Evolutionary conservation across 2,113 vertebrate species (phyloP).

Genomic region (Corythoichthys haematopterus): DNA sequence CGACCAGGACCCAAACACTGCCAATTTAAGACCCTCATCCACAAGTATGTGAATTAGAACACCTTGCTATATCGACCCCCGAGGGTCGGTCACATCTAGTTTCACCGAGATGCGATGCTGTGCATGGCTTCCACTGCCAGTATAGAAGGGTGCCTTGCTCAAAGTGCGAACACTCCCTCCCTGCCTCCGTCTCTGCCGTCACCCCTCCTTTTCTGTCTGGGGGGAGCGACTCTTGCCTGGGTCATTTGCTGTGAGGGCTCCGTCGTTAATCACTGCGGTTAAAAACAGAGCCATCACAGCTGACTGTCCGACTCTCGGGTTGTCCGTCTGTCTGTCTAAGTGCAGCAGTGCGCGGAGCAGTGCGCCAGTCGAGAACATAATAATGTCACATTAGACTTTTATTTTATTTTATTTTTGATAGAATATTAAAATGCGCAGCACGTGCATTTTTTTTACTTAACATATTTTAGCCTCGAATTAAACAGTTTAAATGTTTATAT

Average conservation of each 20-base stretch:
- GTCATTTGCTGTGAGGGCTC: constrained; percentile 60
- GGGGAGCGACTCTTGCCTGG: constrained; percentile 45
- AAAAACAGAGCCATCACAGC: constrained; percentile 71
- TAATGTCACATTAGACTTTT: constrained; percentile 20
- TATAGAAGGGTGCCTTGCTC: constrained; percentile 45
- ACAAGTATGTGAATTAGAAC: constrained; percentile 79
- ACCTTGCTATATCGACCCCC: constrained; percentile 3
- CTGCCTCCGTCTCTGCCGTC: constrained; percentile 9
- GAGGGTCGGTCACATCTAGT: constrained; percentile 2
- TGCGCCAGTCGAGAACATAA: constrained; percentile 25
- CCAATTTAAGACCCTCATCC: constrained; percentile 88
- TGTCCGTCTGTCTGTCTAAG: constrained; percentile 41
- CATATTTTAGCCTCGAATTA: too few relatives aligned
- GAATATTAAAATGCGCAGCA: too few relatives aligned
- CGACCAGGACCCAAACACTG: constrained; percentile 83
- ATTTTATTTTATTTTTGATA: not conserved
- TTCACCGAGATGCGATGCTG: constrained; percentile 6
- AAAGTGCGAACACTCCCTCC: constrained; percentile 11
- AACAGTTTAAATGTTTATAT: too few relatives aligned
- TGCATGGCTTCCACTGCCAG: not conserved
- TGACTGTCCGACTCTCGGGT: constrained; percentile 14
- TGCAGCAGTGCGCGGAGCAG: constrained; percentile 40
- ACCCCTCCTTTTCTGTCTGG: constrained; percentile 51
- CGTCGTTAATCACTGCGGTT: constrained; percentile 70
- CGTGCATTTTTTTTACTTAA: too few relatives aligned